Evolutionary conservation across 2,888 invertebrate genomes (phyloP), one percentile per base, ranked within the genome.

Genomic region (Aquatica leii): DNA sequence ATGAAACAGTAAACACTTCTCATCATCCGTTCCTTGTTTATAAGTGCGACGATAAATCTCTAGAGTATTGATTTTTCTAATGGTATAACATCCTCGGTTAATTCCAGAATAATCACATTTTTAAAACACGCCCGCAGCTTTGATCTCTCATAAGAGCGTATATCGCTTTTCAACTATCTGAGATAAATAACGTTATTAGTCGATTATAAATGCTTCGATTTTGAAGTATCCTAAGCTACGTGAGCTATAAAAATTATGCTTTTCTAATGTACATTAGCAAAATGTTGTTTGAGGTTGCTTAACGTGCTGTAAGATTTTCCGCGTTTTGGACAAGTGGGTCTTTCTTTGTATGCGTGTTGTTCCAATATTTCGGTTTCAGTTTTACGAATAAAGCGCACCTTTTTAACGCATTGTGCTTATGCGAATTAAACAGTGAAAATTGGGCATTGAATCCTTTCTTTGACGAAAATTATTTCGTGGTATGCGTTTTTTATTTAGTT

Each of bases 271-370:
- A 84, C 82, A 76, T 84, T 84, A 76, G 82, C 83, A 67, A 84
- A 81, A 74, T 84, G 84, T 74, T 84, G 84, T 73, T 83, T 82
- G 55, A 84, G 80, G 77, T 84, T 84, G 78, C 83, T 82, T 72
- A 81, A 66, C 55, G 74, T 75, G 71, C 76, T 77, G 71, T 77
- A 78, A 60, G 75, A 74, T 64, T 76, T 74, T 57, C 77, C 77
- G 70, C 78, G 77, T 68, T 74, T 74, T 53, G 72, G 70, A 71
- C 78, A 78, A 60, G 73, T 70, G 54, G 77, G 77, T 65, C 64
- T 64, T 53, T 59, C 59, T 59, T 59, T 59, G 59, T 59, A 21
- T 46, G 37, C 20, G 53, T 35, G 52, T 49, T 57, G 15, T 46
- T 37, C 37, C 37, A 37, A 37, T 18, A 20, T 12, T 41, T 56